These are phyloP conservation scores for Mamestra configurata DNA, from an alignment of 1,140 invertebrate species.

Conservation along the genomic window DNA sequence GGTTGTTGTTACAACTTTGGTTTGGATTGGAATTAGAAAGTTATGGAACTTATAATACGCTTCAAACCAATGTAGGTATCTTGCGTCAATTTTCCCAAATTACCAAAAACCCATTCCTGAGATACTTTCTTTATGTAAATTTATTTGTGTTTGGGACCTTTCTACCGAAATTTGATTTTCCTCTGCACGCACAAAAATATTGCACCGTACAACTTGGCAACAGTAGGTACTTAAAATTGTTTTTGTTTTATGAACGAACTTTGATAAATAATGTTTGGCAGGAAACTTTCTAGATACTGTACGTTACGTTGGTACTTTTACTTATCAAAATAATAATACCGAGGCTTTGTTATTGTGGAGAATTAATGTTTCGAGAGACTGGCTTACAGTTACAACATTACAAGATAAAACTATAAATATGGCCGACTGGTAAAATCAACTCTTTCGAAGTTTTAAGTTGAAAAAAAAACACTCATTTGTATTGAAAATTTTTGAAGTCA, in stretches of 20 bases:
- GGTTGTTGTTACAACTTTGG: not conserved
- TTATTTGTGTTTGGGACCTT: constrained; percentile 35
- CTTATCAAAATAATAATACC: constrained; percentile 8
- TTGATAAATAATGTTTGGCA: not conserved
- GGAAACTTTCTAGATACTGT: constrained; percentile 7
- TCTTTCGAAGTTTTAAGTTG: no score
- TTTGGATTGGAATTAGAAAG: not conserved
- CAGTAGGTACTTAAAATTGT: constrained; percentile 2
- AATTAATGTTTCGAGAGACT: not conserved
- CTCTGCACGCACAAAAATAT: constrained; percentile 34
- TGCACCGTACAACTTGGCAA: constrained; percentile 20
- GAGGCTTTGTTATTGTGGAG: not conserved
- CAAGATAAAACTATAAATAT: no score
- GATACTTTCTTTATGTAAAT: constrained; percentile 41
- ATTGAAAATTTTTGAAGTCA: no score
- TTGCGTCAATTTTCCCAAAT: constrained; percentile 25
- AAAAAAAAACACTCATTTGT: no score
- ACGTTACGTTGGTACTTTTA: not conserved
- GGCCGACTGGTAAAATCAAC: no score
- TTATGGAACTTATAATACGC: not conserved
- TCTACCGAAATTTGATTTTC: constrained; percentile 44
- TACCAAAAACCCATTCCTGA: constrained; percentile 13
- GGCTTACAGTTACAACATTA: no score
- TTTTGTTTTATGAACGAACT: constrained; percentile 17
- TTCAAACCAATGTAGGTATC: not conserved